phyloP scores from a whole-genome alignment of 1,140 invertebrate species.

The Drosophila parabipectinata region DNA sequence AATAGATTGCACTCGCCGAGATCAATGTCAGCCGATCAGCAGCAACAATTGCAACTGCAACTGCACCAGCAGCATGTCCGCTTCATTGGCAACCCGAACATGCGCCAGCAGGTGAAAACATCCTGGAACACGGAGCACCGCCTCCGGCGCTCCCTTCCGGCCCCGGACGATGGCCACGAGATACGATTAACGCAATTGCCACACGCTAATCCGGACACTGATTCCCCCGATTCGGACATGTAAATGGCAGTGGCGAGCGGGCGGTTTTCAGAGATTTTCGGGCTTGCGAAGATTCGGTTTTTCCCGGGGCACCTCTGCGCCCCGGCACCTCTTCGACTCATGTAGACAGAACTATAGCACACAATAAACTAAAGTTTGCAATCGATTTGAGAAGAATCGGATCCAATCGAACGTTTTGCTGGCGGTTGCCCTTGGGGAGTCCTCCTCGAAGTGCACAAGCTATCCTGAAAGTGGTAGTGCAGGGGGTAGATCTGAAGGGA shows the following conservation, averaged over 20 bases:
- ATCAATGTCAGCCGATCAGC: slow-evolving; percentile 75
- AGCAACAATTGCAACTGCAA: slow-evolving; percentile 28
- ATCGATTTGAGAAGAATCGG: slow-evolving; percentile 72
- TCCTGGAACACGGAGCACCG: slow-evolving; percentile 31
- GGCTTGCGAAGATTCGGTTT: slow-evolving; percentile 7
- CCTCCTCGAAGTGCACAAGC: slow-evolving; percentile 50
- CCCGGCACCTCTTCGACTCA: slow-evolving; percentile 14
- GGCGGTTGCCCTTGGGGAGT: slow-evolving; percentile 55
- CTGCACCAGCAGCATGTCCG: slow-evolving; percentile 38
- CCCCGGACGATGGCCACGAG: slow-evolving; percentile 43
- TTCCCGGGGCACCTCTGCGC: slow-evolving; percentile 21
- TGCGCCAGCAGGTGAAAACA: slow-evolving; percentile 71
- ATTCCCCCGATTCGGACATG: slow-evolving; percentile 48
- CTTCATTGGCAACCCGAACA: slow-evolving; percentile 60
- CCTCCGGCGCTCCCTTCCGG: slow-evolving; percentile 34
- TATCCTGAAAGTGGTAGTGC: no score
- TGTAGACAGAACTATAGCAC: slow-evolving; percentile 40
- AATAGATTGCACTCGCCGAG: slow-evolving; percentile 79
- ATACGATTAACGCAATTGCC: slow-evolving; percentile 66
- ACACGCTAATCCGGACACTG: slow-evolving; percentile 57
- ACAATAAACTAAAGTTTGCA: slow-evolving; percentile 73
- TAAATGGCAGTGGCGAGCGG: slow-evolving; percentile 15
- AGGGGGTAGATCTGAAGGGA: not conserved
- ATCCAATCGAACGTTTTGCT: slow-evolving; percentile 4
- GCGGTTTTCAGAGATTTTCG: slow-evolving; percentile 24